Evolutionary conservation across 2,113 vertebrate genomes (phyloP), one percentile per base, ranked within the genome.

Genomic region (Columbina picui): DNA sequence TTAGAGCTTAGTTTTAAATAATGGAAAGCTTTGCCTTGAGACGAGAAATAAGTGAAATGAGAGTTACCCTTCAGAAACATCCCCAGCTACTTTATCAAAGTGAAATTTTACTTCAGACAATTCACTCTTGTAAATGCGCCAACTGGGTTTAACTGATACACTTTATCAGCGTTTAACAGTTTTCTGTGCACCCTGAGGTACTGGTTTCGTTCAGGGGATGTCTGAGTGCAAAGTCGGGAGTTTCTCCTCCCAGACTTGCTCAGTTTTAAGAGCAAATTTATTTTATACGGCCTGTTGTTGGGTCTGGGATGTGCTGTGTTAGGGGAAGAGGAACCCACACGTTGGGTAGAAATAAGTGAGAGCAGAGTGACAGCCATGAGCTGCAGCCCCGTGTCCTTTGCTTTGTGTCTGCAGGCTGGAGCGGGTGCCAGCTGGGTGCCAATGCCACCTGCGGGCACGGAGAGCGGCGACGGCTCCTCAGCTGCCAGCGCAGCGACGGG

Each of bases 401-500:
- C 91, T 81, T 84, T 87, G 81, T 93, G 56, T 75, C 94, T 83
- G 15, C 96, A 99, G 99, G 98, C 47, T 99, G 99, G 99, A 99
- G 99, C 57, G 98, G 98, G 4, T 99, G 99, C 97, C 99, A 98
- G 95, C 98, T 99, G 96, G 98, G 97, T 90, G 98, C 98, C 96
- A 98, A 98, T 6, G 98, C 99, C 13, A 96, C 98, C 50, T 99
- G 99, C 4, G 99, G 99, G 11, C 98, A 94, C 11, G 99, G 99
- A 2, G 91, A 97, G 63, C 98, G 94, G 60, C 97, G 93, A 4
- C 99, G 99, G 30, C 98, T 99, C 61, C 93, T 99, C 71, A 99
- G 99, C 97, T 99, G 99, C 77, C 70, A 85, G 59, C 99, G 99
- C 92, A 99, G 99, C 7, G 99, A 99, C 1, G 98, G 98, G 34